These are phyloP conservation scores for Burhinus bistriatus DNA, from an alignment of 2,113 vertebrate species.

Conservation along the genomic window DNA sequence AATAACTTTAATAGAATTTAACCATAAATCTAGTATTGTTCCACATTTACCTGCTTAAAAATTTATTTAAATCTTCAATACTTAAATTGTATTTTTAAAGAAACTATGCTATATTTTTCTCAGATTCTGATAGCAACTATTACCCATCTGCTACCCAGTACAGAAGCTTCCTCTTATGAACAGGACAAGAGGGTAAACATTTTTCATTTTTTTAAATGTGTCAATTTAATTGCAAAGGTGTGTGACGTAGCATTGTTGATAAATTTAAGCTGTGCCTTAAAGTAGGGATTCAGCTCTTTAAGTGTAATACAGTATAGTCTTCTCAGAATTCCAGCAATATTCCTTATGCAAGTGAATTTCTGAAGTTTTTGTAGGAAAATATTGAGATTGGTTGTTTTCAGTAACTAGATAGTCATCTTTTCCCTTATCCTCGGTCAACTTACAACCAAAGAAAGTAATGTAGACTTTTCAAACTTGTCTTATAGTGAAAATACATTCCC, in stretches of 20 bases:
- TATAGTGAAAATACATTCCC: background rate
- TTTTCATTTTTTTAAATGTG: background rate
- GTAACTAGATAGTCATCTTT: background rate
- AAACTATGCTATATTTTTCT: background rate
- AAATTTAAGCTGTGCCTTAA: background rate
- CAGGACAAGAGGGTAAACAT: constrained; percentile 91
- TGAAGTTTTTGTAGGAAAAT: background rate
- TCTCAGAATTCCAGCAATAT: background rate
- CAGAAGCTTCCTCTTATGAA: constrained; percentile 94
- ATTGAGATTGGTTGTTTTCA: background rate
- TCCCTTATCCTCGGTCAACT: background rate
- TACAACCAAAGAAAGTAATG: background rate
- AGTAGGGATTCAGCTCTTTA: background rate
- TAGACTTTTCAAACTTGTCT: background rate
- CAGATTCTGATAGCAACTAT: constrained; percentile 97
- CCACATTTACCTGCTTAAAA: background rate
- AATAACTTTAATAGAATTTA: background rate
- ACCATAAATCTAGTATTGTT: background rate
- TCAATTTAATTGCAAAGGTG: background rate
- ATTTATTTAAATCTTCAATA: background rate
- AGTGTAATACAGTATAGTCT: background rate
- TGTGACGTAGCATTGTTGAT: background rate
- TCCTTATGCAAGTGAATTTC: background rate
- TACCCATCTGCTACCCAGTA: constrained; percentile 90
- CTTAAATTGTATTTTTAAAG: constrained; percentile 29